These are phyloP conservation scores for Paramormyrops kingsleyae DNA, from an alignment of 2,113 vertebrate genomes.

Conservation along the genomic window DNA sequence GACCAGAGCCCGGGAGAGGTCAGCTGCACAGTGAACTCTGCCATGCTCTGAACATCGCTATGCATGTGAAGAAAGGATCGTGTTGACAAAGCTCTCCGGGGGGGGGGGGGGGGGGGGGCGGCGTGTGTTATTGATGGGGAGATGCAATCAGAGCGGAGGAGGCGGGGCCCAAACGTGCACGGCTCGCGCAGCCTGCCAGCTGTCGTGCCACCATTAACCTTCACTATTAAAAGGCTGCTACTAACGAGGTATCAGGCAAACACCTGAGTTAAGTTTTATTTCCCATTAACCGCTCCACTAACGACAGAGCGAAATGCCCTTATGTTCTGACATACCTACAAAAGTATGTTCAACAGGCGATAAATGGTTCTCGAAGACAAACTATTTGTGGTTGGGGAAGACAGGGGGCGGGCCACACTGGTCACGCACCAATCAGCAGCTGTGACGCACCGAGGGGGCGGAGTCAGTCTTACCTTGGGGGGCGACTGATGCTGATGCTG, in stretches of 20 bases:
- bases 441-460: too few species aligned
- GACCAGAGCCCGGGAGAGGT: not conserved
- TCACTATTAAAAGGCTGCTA: not conserved
- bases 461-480: conserved; percentile 72
- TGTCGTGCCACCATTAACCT: not conserved
- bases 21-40: not conserved
- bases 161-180: not conserved
- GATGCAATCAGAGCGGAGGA: not conserved
- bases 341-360: not conserved
- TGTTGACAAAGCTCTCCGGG: not conserved
- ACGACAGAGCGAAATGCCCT: not conserved
- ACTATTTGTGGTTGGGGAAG: not conserved
- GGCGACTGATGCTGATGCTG: conserved; percentile 71
- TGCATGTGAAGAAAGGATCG: not conserved
- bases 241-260: not conserved
- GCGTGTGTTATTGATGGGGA: not conserved
- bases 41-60: not conserved
- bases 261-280: not conserved
- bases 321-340: not conserved
- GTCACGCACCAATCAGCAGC: not conserved
- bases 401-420: not conserved
- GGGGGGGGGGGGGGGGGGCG: not conserved
- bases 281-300: not conserved
- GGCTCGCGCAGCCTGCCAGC: not conserved
- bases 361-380: not conserved